Evolutionary conservation across 2,888 invertebrate genomes (phyloP), one percentile per base, ranked within the genome.

Genomic region (Meta bourneti): DNA sequence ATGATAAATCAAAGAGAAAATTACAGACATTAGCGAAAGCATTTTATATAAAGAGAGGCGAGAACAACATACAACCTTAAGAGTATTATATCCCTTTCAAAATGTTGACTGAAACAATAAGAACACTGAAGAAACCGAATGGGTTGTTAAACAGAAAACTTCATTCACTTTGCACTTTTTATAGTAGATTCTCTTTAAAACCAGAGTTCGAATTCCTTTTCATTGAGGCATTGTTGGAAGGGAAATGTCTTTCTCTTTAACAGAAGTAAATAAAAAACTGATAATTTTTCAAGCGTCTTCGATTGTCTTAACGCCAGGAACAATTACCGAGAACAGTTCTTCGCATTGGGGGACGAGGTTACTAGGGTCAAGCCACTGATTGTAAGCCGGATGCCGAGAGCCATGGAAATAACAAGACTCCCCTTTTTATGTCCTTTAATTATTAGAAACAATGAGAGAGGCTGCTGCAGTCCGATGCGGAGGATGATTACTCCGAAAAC

Each of bases 281-380:
- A 16, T 61, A 20, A 80, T 80, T 80, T 80, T 80, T 69, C 80
- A 80, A 34, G 19, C 80, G 52, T 78, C 78, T 54, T 54, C 78
- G 80, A 80, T 80, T 80, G 80, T 80, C 80, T 80, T 80, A 49
- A 49, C 80, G 80, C 48, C 16, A 80, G 69, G 69, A 80, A 69
- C 80, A 80, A 80, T 80, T 80, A 80, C 69, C n/a, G 19, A 51
- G 52, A 78, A 34, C 51, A 52, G 16, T 11, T 78, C 51, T 19
- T 34, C 34, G 34, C 34, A 34, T 34, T 34, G 11, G 5, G 69
- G 7, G 69, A 48, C 69, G 69, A 34, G 69, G 80, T 34, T 49
- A 48, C 11, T 51, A 52, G 80, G 80, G 80, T 69, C 54, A 78
- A 49, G 20, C 13, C 34, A 8, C 61, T 70, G 80, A 69, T 69